Percentiles rank a stretch among this genome's conserved stretches.
Evolutionary conservation across 53 echinoderm and acorn worm genomes (phyloP).

Genomic region (Actinopyga echinites): DNA sequence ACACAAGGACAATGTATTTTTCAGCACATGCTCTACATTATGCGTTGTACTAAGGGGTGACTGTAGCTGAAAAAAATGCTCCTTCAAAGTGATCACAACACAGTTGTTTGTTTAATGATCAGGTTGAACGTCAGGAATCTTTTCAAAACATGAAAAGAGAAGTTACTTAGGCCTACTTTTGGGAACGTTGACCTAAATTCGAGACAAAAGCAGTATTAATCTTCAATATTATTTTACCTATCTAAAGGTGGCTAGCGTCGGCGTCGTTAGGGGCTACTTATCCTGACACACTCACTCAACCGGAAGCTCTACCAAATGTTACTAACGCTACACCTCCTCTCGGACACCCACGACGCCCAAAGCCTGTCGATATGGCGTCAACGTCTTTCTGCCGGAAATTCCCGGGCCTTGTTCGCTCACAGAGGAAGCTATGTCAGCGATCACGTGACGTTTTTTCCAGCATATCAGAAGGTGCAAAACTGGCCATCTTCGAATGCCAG

Average conservation of each 20-base stretch:
- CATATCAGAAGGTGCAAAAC: slow-evolving; percentile 82
- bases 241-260: slow-evolving; percentile 75
- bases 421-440: slow-evolving; percentile 7
- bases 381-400: slow-evolving; percentile 46
- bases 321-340: not conserved
- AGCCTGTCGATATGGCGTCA: slow-evolving; percentile 33
- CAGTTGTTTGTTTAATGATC: too few relatives aligned
- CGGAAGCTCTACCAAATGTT: not conserved
- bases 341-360: not conserved
- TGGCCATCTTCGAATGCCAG: slow-evolving; percentile 87
- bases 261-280: slow-evolving; percentile 70
- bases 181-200: too few relatives aligned
- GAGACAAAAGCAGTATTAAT: too few relatives aligned
- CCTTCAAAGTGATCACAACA: not conserved
- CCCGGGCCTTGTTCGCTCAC: slow-evolving; percentile 49
- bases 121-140: too few relatives aligned
- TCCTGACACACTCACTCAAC: slow-evolving; percentile 36
- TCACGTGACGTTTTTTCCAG: slow-evolving; percentile 55
- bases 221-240: not conserved
- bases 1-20: too few relatives aligned
- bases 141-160: too few relatives aligned
- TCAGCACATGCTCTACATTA: too few relatives aligned
- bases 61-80: not conserved
- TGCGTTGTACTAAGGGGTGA: too few relatives aligned
- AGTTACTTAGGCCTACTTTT: too few relatives aligned